Conservation (phyloP, 2,113 vertebrate genomes). For the Mobula hypostoma region DNA sequence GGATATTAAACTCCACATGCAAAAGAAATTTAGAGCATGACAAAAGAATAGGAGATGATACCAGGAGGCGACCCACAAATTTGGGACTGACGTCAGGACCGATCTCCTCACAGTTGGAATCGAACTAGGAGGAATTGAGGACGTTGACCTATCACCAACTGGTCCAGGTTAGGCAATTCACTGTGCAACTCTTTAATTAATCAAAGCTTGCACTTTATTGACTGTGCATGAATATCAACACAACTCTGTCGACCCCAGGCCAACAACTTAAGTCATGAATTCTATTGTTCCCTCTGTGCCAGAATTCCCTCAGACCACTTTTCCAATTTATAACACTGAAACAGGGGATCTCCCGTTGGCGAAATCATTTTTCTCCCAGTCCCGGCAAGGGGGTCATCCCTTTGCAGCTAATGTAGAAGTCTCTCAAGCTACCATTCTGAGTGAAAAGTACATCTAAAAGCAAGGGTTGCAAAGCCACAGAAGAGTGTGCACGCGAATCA, state of each 20-base stretch:
- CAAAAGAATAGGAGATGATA: neutral
- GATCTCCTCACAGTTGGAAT: neutral
- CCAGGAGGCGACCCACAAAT: neutral
- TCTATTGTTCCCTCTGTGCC: no score
- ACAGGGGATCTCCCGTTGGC: no score
- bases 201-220: no score
- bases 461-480: neutral
- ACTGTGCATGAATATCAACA: no score
- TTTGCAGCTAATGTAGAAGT: neutral
- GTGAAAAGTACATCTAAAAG: neutral
- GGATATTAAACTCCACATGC: neutral
- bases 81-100: neutral
- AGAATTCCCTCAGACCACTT: no score
- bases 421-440: neutral
- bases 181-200: no score
- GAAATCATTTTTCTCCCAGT: no score
- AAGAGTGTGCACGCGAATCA: neutral
- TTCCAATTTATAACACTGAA: no score
- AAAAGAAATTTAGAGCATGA: neutral
- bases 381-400: neutral
- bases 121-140: neutral
- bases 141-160: no score
- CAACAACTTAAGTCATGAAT: no score
- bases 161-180: no score
- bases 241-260: no score